These are phyloP conservation scores for Odontesthes bonariensis DNA, from an alignment of 2,113 vertebrate genomes.

Conservation along the genomic window DNA sequence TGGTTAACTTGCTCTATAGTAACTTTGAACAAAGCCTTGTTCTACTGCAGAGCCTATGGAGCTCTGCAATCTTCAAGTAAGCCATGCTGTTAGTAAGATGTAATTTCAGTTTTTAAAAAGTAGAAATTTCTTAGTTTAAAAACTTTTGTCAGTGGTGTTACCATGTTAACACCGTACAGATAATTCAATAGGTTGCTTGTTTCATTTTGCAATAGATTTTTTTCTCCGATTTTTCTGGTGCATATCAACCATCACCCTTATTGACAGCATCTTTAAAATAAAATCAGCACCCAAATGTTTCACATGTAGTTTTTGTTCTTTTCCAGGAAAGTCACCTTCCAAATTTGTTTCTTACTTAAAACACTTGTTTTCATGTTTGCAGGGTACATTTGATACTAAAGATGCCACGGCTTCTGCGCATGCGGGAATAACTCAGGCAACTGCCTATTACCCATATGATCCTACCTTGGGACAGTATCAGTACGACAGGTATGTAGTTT, in stretches of 20 bases:
- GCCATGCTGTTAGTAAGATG: too few relatives aligned
- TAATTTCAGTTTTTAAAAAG: too few relatives aligned
- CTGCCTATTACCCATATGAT: conserved; percentile 96
- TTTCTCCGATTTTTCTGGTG: background rate
- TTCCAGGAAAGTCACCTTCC: background rate
- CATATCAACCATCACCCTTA: background rate
- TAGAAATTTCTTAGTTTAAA: background rate
- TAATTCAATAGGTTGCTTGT: background rate
- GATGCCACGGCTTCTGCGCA: conserved; percentile 92
- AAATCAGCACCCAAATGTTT: background rate
- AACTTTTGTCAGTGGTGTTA: too few relatives aligned
- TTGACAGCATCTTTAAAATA: background rate
- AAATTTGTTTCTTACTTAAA: background rate
- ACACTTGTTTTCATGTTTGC: conserved; percentile 64
- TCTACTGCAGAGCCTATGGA: too few relatives aligned
- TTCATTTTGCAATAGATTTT: background rate
- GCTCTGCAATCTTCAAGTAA: too few relatives aligned
- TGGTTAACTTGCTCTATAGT: background rate
- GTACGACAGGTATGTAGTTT: conserved; percentile 91
- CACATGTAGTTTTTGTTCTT: background rate
- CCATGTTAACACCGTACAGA: background rate
- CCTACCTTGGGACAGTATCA: conserved; percentile 94
- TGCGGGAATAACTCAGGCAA: conserved; percentile 90
- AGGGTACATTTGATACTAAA: conserved; percentile 96
- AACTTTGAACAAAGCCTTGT: background rate